phyloP scores from a whole-genome alignment of 2,888 invertebrate species.

The Callyntrura guangdongensis region DNA sequence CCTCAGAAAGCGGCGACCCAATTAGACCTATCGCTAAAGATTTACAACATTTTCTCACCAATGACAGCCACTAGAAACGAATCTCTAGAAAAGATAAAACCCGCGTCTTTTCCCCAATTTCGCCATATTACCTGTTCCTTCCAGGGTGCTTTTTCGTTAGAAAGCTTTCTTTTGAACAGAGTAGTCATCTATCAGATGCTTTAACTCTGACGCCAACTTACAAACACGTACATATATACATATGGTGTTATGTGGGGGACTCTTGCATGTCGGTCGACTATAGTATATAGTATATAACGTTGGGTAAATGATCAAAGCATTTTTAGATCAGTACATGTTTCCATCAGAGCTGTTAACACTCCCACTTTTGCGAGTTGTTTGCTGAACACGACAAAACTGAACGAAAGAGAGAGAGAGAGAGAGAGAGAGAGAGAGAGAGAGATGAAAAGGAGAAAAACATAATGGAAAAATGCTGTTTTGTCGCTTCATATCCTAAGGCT shows the following conservation, averaged over 20 bases:
- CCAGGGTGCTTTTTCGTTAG: background rate
- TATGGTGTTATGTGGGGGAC: no score
- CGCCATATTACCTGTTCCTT: background rate
- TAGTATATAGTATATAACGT: background rate
- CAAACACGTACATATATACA: background rate
- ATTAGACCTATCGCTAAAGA: background rate
- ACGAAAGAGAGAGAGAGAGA: background rate
- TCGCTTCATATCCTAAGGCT: constrained; percentile 46
- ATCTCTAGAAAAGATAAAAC: background rate
- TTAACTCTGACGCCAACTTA: constrained; percentile 15
- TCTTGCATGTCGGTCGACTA: background rate
- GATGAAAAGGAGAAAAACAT: background rate
- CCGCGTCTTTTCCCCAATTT: background rate
- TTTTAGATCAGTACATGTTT: background rate
- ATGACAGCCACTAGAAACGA: background rate
- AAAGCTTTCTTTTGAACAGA: constrained; percentile 29
- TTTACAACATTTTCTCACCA: constrained; percentile 12
- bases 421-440: constrained; percentile 10
- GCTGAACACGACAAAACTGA: background rate
- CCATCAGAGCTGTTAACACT: background rate
- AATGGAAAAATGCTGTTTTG: constrained; percentile 46
- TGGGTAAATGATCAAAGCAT: background rate
- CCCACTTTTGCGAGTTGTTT: constrained; percentile 1
- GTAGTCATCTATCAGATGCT: background rate
- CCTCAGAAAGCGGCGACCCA: background rate